Percentiles rank a stretch among this genome's conserved stretches.
phyloP scores from a whole-genome alignment of 2,888 invertebrate species.

The Agelastica alni region DNA sequence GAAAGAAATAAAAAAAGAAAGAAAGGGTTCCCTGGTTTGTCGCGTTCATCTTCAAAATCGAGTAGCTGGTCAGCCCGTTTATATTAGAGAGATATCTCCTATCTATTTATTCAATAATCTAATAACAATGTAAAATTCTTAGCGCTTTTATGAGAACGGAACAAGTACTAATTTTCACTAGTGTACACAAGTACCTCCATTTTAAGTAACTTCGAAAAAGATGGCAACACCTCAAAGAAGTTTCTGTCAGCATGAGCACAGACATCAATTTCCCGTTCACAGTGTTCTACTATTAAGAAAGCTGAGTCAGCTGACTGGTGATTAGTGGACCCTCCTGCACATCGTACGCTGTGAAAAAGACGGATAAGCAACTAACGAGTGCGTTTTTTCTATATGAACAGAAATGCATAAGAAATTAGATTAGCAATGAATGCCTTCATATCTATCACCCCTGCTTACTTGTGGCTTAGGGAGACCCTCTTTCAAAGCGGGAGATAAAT shows the following conservation, averaged over 20 bases:
- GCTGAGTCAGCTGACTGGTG: constrained; percentile 44
- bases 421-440: constrained; percentile 22
- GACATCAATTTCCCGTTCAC: constrained; percentile 13
- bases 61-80: too few relatives aligned
- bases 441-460: neutral
- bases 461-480: neutral
- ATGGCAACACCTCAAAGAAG: neutral
- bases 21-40: too few relatives aligned
- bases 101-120: too few relatives aligned
- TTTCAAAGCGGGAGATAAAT: too few relatives aligned
- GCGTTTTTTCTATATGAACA: constrained; percentile 40
- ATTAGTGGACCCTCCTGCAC: constrained; percentile 39
- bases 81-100: too few relatives aligned
- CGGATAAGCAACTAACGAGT: constrained; percentile 45
- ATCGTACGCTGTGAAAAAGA: constrained; percentile 39
- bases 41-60: too few relatives aligned
- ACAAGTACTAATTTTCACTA: neutral
- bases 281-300: constrained; percentile 39
- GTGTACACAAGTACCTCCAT: too few relatives aligned
- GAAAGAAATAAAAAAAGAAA: too few relatives aligned
- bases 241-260: neutral
- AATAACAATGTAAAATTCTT: neutral
- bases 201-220: too few relatives aligned
- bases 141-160: too few relatives aligned
- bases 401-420: constrained; percentile 38